Percentiles rank a stretch among this genome's conserved stretches.
Conservation (phyloP, 92 coral and sea anemone genomes). For the Blastomussa wellsi region DNA sequence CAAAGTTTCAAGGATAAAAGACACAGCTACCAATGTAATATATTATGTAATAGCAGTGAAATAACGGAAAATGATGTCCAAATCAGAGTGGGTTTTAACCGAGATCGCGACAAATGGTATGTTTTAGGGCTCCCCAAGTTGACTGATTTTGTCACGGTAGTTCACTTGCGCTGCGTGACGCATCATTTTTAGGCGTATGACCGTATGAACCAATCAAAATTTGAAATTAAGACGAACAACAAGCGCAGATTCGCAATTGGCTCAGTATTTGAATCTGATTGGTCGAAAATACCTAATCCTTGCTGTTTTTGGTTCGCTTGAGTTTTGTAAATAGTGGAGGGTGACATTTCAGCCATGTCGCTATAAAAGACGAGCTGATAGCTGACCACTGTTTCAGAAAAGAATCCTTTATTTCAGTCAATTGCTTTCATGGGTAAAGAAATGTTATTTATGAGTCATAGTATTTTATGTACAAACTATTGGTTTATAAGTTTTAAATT, state of each 20-base stretch:
- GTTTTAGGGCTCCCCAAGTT: neutral
- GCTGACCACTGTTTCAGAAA: neutral
- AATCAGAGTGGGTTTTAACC: neutral
- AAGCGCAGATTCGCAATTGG: neutral
- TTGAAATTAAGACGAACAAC: neutral
- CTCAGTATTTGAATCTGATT: neutral
- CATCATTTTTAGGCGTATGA: neutral
- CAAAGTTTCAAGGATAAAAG: neutral
- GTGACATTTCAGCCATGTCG: neutral
- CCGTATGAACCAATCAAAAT: neutral
- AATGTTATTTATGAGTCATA: conserved; percentile 8
- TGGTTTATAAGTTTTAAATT: neutral
- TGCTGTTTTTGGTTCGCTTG: neutral
- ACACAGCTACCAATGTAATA: neutral
- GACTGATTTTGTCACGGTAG: neutral
- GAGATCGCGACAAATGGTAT: neutral
- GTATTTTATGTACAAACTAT: neutral
- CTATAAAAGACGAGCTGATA: neutral
- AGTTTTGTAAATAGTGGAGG: neutral
- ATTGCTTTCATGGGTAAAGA: neutral
- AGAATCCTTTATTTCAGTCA: neutral
- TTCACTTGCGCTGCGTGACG: neutral
- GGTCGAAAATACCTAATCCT: neutral
- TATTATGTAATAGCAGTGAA: no score
- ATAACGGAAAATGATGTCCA: neutral